Evolutionary conservation across 1,140 invertebrate genomes (phyloP), one percentile per base, ranked within the genome.

Genomic region (Trichonephila clavipes): DNA sequence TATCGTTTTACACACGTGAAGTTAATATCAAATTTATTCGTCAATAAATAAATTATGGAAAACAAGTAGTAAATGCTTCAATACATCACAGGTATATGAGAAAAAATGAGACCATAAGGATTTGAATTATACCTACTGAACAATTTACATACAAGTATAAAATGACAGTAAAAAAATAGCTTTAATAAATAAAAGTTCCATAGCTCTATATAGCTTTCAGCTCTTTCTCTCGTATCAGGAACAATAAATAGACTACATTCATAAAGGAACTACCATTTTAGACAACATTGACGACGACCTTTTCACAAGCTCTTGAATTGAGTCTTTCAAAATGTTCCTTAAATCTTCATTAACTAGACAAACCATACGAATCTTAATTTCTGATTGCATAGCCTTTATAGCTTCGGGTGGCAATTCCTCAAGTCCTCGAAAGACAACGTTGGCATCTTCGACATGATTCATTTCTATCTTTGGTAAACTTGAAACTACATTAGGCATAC

Each of bases 241-340:
- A 72, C 19, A 24, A 18, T 28, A 24, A 72, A n/a, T 72, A 72
- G 28, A 72, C 21, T 14, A 18, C 21, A 72, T 21, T 72, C 66
- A 72, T n/a, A 24, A 12, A 4, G 21, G 24, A 40, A 88, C 14
- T 7, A 88, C 16, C 62, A 58, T 14, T 40, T 88, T 88, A 14
- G 62, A 64, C 2, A 64, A 16, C 14, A 24, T 40, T 40, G 72
- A 2, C 0, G n/a, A n/a, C 2, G 69, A 40, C 19, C 59, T n/a
- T 12, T 62, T 62, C 8, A 28, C 69, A 34, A 62, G 18, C 19
- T n/a, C 58, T 16, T 77, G 34, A 21, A 89, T 66, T 1, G 44
- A 89, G 24, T 89, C 88, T 59, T 64, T 89, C 8, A 89, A 77
- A 58, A 89, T 28, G 51, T 89, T 19, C 64, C 88, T 40, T 3